Evolutionary conservation across 2,888 invertebrate species (phyloP).

Genomic region (Eupithecia tripunctaria): DNA sequence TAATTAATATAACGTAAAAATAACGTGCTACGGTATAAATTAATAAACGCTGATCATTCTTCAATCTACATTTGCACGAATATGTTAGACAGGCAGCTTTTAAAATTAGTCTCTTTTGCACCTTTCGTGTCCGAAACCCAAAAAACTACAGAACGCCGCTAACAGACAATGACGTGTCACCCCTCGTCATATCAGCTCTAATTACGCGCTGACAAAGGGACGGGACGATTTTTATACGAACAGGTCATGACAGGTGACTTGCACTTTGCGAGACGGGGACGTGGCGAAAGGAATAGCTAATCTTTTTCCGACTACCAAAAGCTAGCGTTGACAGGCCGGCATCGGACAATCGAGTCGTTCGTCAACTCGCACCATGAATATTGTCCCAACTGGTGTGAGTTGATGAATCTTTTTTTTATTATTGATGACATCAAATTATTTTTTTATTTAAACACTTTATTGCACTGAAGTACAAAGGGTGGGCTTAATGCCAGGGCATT

Average conservation of each 20-base stretch:
- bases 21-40: neutral
- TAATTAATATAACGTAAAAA: neutral
- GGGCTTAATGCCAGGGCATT: too few species aligned
- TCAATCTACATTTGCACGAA: neutral
- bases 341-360: too few species aligned
- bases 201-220: constrained; percentile 34
- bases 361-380: too few species aligned
- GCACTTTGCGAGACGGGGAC: neutral
- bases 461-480: too few species aligned
- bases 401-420: too few species aligned
- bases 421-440: too few species aligned
- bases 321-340: too few species aligned
- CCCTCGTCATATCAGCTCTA: constrained; percentile 29
- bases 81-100: neutral
- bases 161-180: constrained; percentile 30
- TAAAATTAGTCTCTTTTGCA: neutral
- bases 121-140: neutral
- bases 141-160: constrained; percentile 6
- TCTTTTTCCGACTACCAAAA: neutral
- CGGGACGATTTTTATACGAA: constrained; percentile 22
- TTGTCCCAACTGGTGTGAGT: too few species aligned
- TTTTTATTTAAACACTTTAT: too few species aligned
- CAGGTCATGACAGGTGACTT: constrained; percentile 20
- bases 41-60: neutral
- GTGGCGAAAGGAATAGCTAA: neutral